Conservation (phyloP, 35 echinoderm and acorn worm genomes). For the Acanthaster planci region DNA sequence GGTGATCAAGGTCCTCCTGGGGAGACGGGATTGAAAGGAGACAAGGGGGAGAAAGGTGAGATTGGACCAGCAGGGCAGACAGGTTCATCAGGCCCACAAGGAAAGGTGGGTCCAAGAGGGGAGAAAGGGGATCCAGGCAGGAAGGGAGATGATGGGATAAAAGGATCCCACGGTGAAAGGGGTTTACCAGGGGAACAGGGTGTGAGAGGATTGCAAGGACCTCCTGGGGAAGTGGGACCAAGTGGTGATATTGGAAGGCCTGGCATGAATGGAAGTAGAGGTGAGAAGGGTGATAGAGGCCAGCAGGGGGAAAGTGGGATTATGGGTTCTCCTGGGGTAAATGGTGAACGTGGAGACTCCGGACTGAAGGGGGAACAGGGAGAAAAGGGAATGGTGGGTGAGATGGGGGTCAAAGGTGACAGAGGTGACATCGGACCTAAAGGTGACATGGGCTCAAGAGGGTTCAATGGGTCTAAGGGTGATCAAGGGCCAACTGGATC, state of each 20-base stretch:
- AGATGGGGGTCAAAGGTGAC: neutral
- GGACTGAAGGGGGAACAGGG: neutral
- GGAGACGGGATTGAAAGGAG: neutral
- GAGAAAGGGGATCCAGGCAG: neutral
- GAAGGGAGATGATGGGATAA: neutral
- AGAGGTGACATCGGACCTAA: neutral
- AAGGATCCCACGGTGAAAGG: neutral
- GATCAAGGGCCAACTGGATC: neutral
- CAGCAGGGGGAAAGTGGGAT: neutral
- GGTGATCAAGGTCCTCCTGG: neutral
- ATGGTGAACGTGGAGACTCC: neutral
- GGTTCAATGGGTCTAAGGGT: constrained; percentile 3
- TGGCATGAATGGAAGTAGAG: neutral
- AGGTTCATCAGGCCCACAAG: neutral
- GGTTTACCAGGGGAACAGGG: neutral
- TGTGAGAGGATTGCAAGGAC: neutral
- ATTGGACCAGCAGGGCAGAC: neutral
- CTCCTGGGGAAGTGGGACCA: neutral
- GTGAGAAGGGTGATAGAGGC: neutral
- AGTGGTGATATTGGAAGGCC: neutral
- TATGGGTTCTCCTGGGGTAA: neutral
- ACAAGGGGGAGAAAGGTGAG: neutral
- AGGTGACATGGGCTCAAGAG: neutral
- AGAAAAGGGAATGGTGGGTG: neutral
- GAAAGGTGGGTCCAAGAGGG: neutral